Percentiles rank a stretch among this genome's conserved stretches.
Conservation (phyloP, 2,888 invertebrate genomes). For the Steinernema hermaphroditum region DNA sequence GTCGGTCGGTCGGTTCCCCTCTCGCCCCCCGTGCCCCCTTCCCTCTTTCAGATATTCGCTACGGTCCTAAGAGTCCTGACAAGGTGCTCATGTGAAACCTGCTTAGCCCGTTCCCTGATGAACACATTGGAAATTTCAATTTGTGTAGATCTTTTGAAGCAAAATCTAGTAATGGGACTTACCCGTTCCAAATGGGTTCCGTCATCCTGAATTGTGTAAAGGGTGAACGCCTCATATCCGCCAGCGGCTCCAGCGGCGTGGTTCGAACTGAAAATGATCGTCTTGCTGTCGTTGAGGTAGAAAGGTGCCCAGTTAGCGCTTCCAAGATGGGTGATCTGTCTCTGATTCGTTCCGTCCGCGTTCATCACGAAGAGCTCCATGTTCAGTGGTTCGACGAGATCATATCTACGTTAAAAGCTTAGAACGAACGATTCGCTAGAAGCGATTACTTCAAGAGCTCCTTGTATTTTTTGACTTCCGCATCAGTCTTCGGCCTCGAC, state of each 20-base stretch:
- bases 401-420: no score
- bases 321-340: conserved; percentile 57
- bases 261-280: conserved; percentile 49
- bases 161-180: background rate
- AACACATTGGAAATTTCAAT: no score
- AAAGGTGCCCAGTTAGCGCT: conserved; percentile 65
- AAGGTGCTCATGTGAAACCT: no score
- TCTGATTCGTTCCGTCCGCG: conserved; percentile 51
- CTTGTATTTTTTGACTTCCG: conserved; percentile 55
- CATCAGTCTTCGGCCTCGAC: conserved; percentile 53
- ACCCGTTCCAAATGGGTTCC: conserved; percentile 55
- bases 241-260: conserved; percentile 39
- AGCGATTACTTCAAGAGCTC: conserved; percentile 32
- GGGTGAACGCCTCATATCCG: conserved; percentile 58
- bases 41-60: no score
- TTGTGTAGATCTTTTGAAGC: no score
- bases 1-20: no score
- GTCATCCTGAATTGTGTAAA: conserved; percentile 57
- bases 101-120: no score
- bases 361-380: conserved; percentile 63
- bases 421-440: conserved; percentile 34
- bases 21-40: no score
- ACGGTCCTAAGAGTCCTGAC: no score
- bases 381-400: conserved; percentile 56
- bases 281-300: conserved; percentile 56